These are phyloP conservation scores for Caenorhabditis brenneri DNA, from an alignment of 1,140 invertebrate genomes.

Conservation along the genomic window DNA sequence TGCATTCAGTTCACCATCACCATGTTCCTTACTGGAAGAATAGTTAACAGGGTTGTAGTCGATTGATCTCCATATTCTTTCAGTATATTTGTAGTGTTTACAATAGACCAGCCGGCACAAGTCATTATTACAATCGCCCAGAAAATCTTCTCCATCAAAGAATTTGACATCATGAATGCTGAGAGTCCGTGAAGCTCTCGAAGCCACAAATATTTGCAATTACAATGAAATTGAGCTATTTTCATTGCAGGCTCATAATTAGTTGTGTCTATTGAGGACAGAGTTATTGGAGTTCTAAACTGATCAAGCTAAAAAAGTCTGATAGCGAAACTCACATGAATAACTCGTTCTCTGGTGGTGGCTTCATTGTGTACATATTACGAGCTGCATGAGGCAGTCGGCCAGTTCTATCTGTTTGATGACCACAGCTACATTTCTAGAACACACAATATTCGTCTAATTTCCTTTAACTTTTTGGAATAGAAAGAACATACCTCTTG, in stretches of 20 bases:
- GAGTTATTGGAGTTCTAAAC: background rate
- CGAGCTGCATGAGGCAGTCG: background rate
- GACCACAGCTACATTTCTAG: constrained; percentile 30
- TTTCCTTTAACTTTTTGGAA: no score
- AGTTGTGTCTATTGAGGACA: background rate
- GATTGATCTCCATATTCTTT: background rate
- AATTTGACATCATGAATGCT: constrained; percentile 49
- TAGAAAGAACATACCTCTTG: background rate
- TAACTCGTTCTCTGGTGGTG: background rate
- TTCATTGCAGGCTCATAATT: background rate
- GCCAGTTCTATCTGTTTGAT: background rate
- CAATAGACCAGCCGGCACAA: constrained; percentile 22
- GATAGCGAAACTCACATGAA: background rate
- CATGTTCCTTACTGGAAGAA: background rate
- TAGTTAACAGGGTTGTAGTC: constrained; percentile 41
- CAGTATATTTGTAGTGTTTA: constrained; percentile 25
- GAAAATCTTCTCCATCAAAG: constrained; percentile 31
- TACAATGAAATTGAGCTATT: constrained; percentile 43
- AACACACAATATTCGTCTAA: background rate
- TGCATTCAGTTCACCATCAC: no score
- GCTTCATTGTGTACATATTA: constrained; percentile 9
- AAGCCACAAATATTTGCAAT: constrained; percentile 48
- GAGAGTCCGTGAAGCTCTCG: constrained; percentile 42
- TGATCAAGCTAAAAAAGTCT: background rate
- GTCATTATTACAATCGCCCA: constrained; percentile 30